phyloP scores from a whole-genome alignment of 2,113 vertebrate species.

The Rhodinocichla rosea region DNA sequence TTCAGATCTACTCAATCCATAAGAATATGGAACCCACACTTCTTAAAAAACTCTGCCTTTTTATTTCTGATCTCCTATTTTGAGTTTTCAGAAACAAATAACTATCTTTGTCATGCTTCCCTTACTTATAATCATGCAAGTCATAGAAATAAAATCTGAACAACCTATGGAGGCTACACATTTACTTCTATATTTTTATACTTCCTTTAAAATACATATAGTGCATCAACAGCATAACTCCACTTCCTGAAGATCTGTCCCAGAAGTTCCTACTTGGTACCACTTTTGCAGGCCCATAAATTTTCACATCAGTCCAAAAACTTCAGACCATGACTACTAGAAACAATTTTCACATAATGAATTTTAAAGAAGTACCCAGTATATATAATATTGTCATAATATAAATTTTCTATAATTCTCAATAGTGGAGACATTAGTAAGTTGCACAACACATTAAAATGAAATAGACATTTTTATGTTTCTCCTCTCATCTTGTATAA shows the following conservation, averaged over 20 bases:
- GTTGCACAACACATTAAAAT: neutral
- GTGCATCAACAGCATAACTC: neutral
- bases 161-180: neutral
- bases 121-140: neutral
- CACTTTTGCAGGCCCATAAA: neutral
- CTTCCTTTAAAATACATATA: neutral
- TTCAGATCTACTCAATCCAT: neutral
- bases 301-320: neutral
- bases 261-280: neutral
- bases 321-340: neutral
- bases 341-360: neutral
- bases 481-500: neutral
- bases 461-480: neutral
- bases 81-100: neutral
- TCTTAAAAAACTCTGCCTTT: neutral
- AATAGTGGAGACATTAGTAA: neutral
- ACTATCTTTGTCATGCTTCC: neutral
- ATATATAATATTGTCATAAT: neutral
- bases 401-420: neutral
- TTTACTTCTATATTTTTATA: neutral
- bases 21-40: rapidly evolving
- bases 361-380: neutral
- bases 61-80: neutral
- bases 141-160: neutral
- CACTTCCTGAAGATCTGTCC: neutral